Evolutionary conservation across 1,140 invertebrate species (phyloP).

Genomic region (Ceratosolen fusciceps): DNA sequence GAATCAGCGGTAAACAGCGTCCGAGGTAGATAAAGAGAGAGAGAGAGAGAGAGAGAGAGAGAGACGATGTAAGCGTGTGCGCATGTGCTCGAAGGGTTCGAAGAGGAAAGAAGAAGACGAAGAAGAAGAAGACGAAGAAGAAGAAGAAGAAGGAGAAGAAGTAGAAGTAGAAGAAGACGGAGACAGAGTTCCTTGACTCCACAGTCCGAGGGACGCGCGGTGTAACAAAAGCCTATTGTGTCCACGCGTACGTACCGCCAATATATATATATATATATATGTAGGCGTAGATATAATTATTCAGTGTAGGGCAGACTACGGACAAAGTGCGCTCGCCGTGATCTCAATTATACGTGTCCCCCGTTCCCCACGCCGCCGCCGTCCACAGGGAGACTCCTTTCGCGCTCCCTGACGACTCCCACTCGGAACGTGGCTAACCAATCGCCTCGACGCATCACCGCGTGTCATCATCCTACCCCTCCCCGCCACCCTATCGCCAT

Average conservation of each 20-base stretch:
- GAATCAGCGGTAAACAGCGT: conserved; percentile 15
- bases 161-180: background rate
- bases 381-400: background rate
- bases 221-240: conserved; percentile 48
- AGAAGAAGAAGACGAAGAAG: background rate
- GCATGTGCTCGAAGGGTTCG: background rate
- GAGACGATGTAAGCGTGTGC: too few relatives aligned
- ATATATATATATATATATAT: conserved; percentile 35
- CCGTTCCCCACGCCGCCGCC: background rate
- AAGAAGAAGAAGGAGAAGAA: conserved; percentile 14
- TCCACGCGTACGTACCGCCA: conserved; percentile 3
- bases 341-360: conserved; percentile 39
- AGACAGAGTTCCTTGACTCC: conserved; percentile 41
- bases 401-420: background rate
- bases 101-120: conserved; percentile 17
- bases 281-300: conserved; percentile 48
- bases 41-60: conserved; percentile 26
- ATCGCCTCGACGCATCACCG: conserved; percentile 31
- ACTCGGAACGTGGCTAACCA: background rate
- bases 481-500: too few relatives aligned
- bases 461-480: conserved; percentile 33
- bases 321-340: conserved; percentile 2
- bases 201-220: background rate
- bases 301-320: conserved; percentile 8
- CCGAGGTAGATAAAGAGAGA: background rate